Base-by-base conservation (phyloP, 2,797 vertebrate species). In the Pteropus rufus region DNA sequence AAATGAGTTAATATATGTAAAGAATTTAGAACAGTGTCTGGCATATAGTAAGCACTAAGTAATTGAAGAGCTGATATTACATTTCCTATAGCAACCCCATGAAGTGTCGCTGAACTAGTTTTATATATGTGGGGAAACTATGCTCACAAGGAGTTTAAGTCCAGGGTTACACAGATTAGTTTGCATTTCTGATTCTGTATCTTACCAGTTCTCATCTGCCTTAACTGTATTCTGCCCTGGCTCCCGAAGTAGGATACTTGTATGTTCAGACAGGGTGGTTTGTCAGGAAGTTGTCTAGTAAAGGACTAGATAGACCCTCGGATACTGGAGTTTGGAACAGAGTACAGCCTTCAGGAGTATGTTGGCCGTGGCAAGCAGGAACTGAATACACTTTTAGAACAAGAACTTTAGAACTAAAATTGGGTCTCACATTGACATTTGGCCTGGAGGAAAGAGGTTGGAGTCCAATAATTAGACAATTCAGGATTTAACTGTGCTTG, bases 401-500 rank as follows among this genome's bases (percentile, higher is more conserved):
- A 92, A 70, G n/a, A 90, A 70, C 31, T 69, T 89, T 56, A 62
- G 58, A 88, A 54, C 90, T 56, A 75, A 46, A 95, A 26, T 82
- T 91, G 73, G 75, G 70, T 29, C 3, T 58, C 65, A 80, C 2
- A 9, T 34, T 91, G 64, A 31, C 41, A 69, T 89, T 93, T 54
- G 29, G 36, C 11, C 52, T 92, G 11, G 12, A 79, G 54, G 65
- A 88, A 91, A 19, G 18, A 72, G 34, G 14, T 75, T 93, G 36
- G 65, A 92, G 31, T 89, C 52, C n/a, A 73, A 41, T 89, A 92
- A 73, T 91, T 79, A 87, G 83, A 80, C 24, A 52, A 69, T 84
- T 95, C 41, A 70, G 36, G 52, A 81, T 91, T 80, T 26, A 67
- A 41, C 46, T 58, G 73, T 89, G 29, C 70, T 54, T 94, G 89